Evolutionary conservation across 2,888 invertebrate species (phyloP).

Genomic region (Drosophila yooni): DNA sequence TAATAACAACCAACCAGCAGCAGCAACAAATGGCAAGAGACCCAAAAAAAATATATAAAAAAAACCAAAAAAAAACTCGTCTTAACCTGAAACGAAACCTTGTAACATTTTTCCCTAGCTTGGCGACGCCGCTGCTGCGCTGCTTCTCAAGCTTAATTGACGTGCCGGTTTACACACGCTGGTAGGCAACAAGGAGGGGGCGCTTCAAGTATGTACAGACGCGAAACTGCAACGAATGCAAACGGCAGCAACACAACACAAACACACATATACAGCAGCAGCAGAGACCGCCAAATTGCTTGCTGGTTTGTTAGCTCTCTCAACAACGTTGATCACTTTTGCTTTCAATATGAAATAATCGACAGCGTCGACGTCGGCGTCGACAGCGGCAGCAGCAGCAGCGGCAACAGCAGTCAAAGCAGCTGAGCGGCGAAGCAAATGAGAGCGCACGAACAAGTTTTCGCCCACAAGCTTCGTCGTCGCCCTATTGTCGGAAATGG

Average conservation of each 20-base stretch:
- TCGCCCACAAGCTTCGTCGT: constrained; percentile 69
- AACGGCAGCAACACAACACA: constrained; percentile 54
- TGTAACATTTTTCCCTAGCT: constrained; percentile 81
- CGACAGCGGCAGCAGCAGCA: constrained; percentile 16
- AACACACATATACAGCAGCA: constrained; percentile 33
- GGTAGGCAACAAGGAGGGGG: constrained; percentile 38
- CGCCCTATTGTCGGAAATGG: constrained; percentile 48
- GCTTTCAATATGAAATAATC: constrained; percentile 85
- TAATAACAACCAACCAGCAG: constrained; percentile 42
- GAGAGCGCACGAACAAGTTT: constrained; percentile 70
- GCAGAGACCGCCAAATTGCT: constrained; percentile 38
- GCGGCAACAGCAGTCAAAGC: constrained; percentile 11
- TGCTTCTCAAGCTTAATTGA: constrained; percentile 77
- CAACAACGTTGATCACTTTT: constrained; percentile 82
- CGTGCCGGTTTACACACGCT: constrained; percentile 67
- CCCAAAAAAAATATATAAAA: constrained; percentile 52
- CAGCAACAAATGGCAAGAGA: constrained; percentile 60
- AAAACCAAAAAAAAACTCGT: constrained; percentile 63
- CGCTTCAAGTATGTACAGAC: constrained; percentile 32
- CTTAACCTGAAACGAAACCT: constrained; percentile 83
- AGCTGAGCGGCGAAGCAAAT: constrained; percentile 42
- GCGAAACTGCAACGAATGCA: constrained; percentile 53
- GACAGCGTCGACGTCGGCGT: constrained; percentile 37
- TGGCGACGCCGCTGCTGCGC: constrained; percentile 66
- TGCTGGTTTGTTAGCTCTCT: constrained; percentile 42